Evolutionary conservation across 2,113 vertebrate genomes (phyloP).

Genomic region (Zosterops japonicus): DNA sequence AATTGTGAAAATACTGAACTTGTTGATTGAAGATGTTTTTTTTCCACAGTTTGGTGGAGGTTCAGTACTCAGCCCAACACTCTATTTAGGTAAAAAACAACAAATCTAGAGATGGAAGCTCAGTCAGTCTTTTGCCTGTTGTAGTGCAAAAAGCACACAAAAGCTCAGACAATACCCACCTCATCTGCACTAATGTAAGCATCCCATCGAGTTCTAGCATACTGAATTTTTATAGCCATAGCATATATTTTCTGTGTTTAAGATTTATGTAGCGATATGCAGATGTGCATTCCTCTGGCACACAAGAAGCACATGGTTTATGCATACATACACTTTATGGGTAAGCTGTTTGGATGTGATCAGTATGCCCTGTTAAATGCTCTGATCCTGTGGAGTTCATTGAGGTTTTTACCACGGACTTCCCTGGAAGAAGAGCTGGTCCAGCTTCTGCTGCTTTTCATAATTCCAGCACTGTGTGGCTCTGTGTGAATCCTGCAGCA

Average conservation of each 20-base stretch:
- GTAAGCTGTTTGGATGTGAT: neutral
- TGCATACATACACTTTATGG: neutral
- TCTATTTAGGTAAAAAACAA: neutral
- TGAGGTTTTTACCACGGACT: neutral
- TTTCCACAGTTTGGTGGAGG: neutral
- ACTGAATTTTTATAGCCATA: neutral
- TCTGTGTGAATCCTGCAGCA: neutral
- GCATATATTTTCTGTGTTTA: neutral
- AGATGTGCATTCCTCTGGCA: neutral
- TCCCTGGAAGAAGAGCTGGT: neutral
- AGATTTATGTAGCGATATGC: slow-evolving; percentile 1
- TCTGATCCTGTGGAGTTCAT: neutral
- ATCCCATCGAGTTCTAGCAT: neutral
- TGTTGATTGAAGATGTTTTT: slow-evolving; percentile 7
- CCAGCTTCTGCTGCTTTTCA: neutral
- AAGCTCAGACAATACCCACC: slow-evolving; percentile 5
- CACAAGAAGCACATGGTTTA: neutral
- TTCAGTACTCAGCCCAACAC: neutral
- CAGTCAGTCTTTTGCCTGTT: neutral
- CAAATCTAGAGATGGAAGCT: neutral
- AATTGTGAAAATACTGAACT: slow-evolving; percentile 45
- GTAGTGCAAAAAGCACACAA: neutral
- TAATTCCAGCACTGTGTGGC: neutral
- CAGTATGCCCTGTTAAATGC: neutral
- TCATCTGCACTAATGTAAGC: neutral